Percentiles rank a stretch among this genome's conserved stretches.
phyloP scores from a whole-genome alignment of 2,113 vertebrate species.

The Nycticryphes semicollaris region DNA sequence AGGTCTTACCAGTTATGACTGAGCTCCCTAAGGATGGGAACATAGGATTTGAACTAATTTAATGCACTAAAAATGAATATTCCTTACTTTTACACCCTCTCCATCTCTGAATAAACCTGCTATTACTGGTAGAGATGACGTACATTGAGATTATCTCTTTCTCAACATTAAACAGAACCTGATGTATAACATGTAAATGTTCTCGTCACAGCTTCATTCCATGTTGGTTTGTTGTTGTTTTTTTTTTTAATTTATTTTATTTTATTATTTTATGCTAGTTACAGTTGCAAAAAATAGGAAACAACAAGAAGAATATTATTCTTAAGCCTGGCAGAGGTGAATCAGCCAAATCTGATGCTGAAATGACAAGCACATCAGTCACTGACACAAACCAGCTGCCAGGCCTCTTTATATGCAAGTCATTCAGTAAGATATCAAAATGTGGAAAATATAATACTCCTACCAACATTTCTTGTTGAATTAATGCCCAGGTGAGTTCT shows the following conservation, averaged over 20 bases:
- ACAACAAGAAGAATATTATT: conserved; percentile 10
- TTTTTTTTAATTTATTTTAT: not conserved
- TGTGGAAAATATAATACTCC: conserved; percentile 67
- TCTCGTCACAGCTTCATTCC: not conserved
- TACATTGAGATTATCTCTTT: not conserved
- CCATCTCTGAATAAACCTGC: not conserved
- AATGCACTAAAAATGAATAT: not conserved
- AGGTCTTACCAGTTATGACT: not conserved
- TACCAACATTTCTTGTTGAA: conserved; percentile 71
- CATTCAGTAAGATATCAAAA: conserved; percentile 71
- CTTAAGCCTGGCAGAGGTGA: conserved; percentile 24
- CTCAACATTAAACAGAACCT: not conserved
- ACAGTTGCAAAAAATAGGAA: conserved; percentile 8
- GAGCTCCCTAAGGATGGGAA: not conserved
- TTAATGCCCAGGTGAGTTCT: conserved; percentile 77
- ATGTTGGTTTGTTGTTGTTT: too few species aligned
- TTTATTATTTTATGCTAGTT: not conserved
- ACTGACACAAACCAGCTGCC: conserved; percentile 65
- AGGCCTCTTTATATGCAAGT: conserved; percentile 70
- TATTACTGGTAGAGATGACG: not conserved
- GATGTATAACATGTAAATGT: not conserved
- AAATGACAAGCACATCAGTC: conserved; percentile 53
- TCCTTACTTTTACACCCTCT: not conserved
- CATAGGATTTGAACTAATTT: not conserved
- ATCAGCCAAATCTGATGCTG: conserved; percentile 7